phyloP scores from a whole-genome alignment of 2,113 vertebrate species.

The Pseudopodoces humilis region DNA sequence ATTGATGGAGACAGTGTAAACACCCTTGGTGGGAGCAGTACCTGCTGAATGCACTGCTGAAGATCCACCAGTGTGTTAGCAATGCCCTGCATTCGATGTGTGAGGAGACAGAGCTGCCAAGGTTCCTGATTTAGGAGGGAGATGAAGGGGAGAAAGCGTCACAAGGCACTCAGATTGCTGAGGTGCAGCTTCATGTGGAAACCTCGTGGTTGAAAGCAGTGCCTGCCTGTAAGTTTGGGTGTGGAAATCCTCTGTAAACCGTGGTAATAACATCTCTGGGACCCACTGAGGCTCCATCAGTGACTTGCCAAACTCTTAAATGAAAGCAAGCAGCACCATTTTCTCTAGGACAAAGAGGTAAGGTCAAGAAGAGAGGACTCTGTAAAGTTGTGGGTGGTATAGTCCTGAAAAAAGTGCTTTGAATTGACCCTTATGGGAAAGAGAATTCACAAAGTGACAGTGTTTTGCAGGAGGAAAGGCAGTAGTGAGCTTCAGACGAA shows the following conservation, averaged over 20 bases:
- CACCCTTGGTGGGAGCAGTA: background rate
- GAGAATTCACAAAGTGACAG: background rate
- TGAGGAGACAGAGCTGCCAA: background rate
- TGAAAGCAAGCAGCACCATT: background rate
- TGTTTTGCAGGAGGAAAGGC: background rate
- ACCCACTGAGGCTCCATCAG: background rate
- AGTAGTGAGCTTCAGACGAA: background rate
- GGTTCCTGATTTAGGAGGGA: background rate
- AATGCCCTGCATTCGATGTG: accelerated
- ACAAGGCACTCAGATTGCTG: background rate
- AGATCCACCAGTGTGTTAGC: background rate
- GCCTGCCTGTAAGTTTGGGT: background rate
- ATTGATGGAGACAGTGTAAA: background rate
- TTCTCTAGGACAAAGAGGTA: background rate
- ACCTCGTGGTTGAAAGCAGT: accelerated
- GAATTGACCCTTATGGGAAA: background rate
- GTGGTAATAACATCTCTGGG: background rate
- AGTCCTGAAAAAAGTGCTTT: background rate
- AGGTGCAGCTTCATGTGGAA: background rate
- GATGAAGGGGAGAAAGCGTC: background rate
- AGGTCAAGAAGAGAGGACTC: background rate
- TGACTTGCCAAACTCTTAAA: background rate
- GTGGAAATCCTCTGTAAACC: background rate
- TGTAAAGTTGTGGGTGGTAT: background rate
- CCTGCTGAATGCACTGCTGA: background rate